phyloP scores from a whole-genome alignment of 2,797 vertebrate species.

The Acipenser transmontanus region DNA sequence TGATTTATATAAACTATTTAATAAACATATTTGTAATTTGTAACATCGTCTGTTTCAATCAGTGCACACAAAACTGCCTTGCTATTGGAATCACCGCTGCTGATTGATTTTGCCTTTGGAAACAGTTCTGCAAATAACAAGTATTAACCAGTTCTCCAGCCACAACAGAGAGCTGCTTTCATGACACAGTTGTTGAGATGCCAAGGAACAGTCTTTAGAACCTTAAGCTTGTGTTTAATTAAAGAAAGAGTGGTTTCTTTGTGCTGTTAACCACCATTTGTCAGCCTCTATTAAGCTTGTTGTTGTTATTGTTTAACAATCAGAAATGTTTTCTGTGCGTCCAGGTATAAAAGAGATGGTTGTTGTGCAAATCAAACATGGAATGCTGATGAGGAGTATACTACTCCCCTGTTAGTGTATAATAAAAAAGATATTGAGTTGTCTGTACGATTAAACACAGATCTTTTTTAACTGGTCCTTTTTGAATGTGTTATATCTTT shows the following conservation, averaged over 20 bases:
- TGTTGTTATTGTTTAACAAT: neutral
- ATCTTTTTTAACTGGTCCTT: neutral
- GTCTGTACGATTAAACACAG: neutral
- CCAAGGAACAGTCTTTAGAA: neutral
- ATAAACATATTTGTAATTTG: neutral
- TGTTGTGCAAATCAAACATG: too few relatives aligned
- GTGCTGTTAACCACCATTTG: neutral
- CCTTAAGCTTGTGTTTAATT: too few relatives aligned
- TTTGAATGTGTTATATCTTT: constrained; percentile 22
- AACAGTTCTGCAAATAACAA: constrained; percentile 11
- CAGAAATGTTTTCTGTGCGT: neutral
- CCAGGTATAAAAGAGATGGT: neutral
- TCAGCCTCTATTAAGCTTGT: neutral
- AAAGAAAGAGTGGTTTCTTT: neutral
- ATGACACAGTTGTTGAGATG: neutral
- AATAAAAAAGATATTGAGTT: neutral
- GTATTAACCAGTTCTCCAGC: neutral
- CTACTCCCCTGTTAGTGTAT: neutral
- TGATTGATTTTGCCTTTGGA: constrained; percentile 14
- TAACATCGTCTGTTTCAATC: constrained; percentile 11
- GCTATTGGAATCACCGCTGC: constrained; percentile 7
- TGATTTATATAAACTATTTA: neutral
- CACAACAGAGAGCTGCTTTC: constrained; percentile 1
- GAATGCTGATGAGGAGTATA: neutral
- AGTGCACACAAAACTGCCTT: constrained; percentile 1